Base-by-base conservation (phyloP, 2,113 vertebrate species). In the Nothocercus nigrocapillus region DNA sequence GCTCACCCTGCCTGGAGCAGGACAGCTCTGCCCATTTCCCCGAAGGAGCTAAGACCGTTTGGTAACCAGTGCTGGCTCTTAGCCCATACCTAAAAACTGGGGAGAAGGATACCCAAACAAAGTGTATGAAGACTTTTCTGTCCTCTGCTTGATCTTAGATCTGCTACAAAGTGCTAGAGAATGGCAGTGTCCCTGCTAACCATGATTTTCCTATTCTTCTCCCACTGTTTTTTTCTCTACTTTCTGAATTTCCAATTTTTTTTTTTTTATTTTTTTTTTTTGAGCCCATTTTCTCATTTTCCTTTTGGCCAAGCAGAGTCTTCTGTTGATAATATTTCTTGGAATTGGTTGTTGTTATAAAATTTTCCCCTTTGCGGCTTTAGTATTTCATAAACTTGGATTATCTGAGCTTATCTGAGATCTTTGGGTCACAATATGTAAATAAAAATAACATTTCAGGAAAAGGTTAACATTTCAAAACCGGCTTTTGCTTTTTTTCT, bases 81-180 rank as follows among this genome's bases (percentile, higher is more conserved):
- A 56, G 0, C 3, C 36, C 8, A 47, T 0, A 0, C 2, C 11
- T 24, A 2, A 1, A 32, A 0, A 0, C 12, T 25, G 28, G 4
- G 7, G 3, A 4, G 54, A 64, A 53, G 25, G 22, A 28, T 61
- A 67, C 63, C 3, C 20, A 61, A 12, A 20, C 4, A n/a, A 62
- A 7, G 7, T 36, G 5, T 5, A 54, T 13, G 11, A 1, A 13
- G 0, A 0, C 30, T 32, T 30, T 18, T 58, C 54, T 80, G 2
- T 21, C 15, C 44, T 91, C 32, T 44, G 3, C 17, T 45, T 40
- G 17, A 3, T 69, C 21, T 73, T 36, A 62, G 3, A 5, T 38
- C 10, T 72, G 8, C 21, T 51, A 5, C 24, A 69, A 89, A 49
- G n/a, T 51, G 24, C 28, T 22, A 62, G 2, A 62, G 5, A 53